These are phyloP conservation scores for Eulithis testata DNA, from an alignment of 2,888 invertebrate genomes.

Conservation along the genomic window DNA sequence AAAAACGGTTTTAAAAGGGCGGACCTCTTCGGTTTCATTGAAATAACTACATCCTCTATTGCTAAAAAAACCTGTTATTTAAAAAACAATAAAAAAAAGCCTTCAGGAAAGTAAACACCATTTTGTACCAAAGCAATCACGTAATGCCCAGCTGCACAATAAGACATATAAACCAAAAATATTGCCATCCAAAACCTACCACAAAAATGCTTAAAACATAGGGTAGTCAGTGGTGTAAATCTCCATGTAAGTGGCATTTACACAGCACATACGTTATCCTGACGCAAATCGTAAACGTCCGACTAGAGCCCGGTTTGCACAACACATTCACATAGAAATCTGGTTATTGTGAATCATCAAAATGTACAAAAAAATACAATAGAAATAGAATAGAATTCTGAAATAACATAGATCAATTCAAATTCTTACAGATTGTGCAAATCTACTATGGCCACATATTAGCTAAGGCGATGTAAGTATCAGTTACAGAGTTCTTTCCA, in stretches of 20 bases:
- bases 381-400: no score
- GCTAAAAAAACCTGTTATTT: no score
- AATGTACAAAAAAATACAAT: neutral
- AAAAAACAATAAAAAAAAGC: no score
- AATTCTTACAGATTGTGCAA: no score
- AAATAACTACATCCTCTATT: no score
- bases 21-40: no score
- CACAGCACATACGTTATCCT: constrained; percentile 70
- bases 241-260: constrained; percentile 80
- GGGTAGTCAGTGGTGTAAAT: constrained; percentile 69
- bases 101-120: no score
- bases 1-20: no score
- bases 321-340: constrained; percentile 16
- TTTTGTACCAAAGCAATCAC: constrained; percentile 16
- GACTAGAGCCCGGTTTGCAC: constrained; percentile 45
- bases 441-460: no score
- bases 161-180: constrained; percentile 34
- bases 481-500: no score
- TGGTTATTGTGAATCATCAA: neutral
- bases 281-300: constrained; percentile 79
- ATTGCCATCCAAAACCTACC: constrained; percentile 33
- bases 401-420: neutral
- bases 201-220: constrained; percentile 49
- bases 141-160: constrained; percentile 24
- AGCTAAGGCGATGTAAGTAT: no score